Base-by-base conservation (phyloP, 2,113 vertebrate species). In the Rana temporaria region DNA sequence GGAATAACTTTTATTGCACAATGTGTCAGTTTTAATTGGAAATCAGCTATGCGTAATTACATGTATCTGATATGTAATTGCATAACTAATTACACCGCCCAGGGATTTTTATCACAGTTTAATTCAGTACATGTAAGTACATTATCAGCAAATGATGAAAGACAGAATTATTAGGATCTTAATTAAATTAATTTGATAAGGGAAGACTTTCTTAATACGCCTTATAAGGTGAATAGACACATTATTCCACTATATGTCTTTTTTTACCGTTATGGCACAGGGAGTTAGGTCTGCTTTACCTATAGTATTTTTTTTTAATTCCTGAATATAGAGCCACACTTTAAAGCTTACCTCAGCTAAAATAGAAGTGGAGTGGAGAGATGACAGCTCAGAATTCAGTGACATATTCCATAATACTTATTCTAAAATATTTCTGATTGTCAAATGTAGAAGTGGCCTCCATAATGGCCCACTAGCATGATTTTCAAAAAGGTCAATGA, bases 61-160 rank as follows among this genome's bases (percentile, higher is more conserved):
- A 73, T 81, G 69, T 20, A 81, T 81, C 59, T 73, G 79, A 72
- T 62, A 65, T 81, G 59, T 72, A 81, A 73, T 81, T 55, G 59
- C 59, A 62, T 73, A 19, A 73, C 42, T 72, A 72, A 65, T 81
- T 73, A 55, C 22, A 20, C 42, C 16, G 42, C 34, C 42, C n/a
- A 34, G 59, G 26, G 60, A 67, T 67, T 56, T 52, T 64, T 24
- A 62, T 71, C 34, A 62, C 78, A 81, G 18, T 71, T 63, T 65
- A 72, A 81, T 64, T 64, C 14, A 65, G 32, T 52, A 64, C 62
- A 72, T 64, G 60, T 48, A 30, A 80, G 38, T 32, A 62, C 57
- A 64, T 72, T 81, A 72, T 81, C 59, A 73, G 56, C n/a, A 73
- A 73, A 72, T 65, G 48, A 65, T 59, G 15, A 81, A 53, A 81